Conservation (phyloP, 37 sponge, comb jelly and placozoan genomes). For the Haliclona indistincta region DNA sequence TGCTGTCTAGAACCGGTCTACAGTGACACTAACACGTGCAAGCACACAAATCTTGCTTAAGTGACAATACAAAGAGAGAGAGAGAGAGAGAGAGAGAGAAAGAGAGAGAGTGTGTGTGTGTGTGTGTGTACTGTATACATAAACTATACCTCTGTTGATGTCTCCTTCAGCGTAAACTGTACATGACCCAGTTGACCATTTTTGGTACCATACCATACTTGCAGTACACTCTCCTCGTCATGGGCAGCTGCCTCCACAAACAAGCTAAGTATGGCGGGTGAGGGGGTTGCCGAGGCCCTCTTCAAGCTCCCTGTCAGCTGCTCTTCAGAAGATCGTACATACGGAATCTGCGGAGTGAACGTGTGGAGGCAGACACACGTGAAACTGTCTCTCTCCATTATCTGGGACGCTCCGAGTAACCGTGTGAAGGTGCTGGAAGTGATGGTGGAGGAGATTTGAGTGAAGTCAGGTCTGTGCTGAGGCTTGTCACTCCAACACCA, state of each 20-base stretch:
- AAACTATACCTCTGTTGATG: constrained; percentile 6
- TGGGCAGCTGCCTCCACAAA: background rate
- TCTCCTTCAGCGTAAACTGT: constrained; percentile 21
- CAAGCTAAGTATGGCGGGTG: background rate
- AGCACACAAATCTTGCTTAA: no score
- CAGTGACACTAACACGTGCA: background rate
- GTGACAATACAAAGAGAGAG: no score
- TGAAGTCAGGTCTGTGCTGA: constrained; percentile 67
- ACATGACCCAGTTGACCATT: constrained; percentile 40
- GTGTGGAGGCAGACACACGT: background rate
- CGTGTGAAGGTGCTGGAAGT: constrained; percentile 3
- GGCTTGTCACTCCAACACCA: constrained; percentile 88
- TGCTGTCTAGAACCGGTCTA: background rate
- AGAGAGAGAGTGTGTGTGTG: no score
- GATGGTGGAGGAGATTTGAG: constrained; percentile 36
- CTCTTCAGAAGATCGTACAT: background rate
- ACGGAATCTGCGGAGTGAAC: background rate
- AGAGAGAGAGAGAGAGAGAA: background rate
- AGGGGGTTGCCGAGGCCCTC: background rate
- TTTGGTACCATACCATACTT: constrained; percentile 68
- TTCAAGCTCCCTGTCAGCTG: background rate
- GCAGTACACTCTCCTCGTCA: constrained; percentile 8
- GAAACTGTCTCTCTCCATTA: background rate
- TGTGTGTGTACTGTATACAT: background rate
- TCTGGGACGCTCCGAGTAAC: constrained; percentile 27